phyloP scores from a whole-genome alignment of 2,888 invertebrate species.

The Napeogenes inachia region DNA sequence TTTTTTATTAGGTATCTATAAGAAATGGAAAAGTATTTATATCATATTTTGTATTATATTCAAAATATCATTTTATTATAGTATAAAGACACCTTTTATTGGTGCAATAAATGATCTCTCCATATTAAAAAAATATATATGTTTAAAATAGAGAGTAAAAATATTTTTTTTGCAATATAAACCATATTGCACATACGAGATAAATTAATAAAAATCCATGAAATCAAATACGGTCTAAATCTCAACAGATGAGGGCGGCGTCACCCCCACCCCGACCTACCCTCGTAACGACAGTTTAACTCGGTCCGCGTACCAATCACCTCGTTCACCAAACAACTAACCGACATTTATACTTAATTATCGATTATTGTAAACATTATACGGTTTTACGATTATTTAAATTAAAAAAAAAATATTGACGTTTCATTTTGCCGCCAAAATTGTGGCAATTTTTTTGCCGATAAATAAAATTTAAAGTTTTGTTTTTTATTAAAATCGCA shows the following conservation, averaged over 20 bases:
- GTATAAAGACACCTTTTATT: no score
- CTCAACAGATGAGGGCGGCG: conserved; percentile 2
- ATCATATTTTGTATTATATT: no score
- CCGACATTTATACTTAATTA: conserved; percentile 48
- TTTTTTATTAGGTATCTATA: no score
- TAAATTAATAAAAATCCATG: no score
- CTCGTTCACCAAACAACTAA: conserved; percentile 56
- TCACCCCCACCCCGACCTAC: conserved; percentile 36
- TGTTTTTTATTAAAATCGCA: neutral
- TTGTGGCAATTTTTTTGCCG: neutral
- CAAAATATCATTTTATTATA: no score
- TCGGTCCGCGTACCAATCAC: conserved; percentile 51
- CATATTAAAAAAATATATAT: neutral
- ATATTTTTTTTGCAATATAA: no score
- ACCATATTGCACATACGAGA: no score
- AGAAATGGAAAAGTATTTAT: no score
- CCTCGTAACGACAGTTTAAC: conserved; percentile 56
- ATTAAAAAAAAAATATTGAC: neutral
- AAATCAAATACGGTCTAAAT: no score
- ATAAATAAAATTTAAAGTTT: no score
- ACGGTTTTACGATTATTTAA: conserved; percentile 5
- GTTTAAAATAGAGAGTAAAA: conserved; percentile 19
- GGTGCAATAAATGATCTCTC: no score
- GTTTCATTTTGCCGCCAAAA: conserved; percentile 11
- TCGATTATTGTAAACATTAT: conserved; percentile 29